A percentile compares a stretch with the other conserved stretches of the same genome.
Evolutionary conservation across 2,113 vertebrate genomes (phyloP).

Genomic region (Cairina moschata): DNA sequence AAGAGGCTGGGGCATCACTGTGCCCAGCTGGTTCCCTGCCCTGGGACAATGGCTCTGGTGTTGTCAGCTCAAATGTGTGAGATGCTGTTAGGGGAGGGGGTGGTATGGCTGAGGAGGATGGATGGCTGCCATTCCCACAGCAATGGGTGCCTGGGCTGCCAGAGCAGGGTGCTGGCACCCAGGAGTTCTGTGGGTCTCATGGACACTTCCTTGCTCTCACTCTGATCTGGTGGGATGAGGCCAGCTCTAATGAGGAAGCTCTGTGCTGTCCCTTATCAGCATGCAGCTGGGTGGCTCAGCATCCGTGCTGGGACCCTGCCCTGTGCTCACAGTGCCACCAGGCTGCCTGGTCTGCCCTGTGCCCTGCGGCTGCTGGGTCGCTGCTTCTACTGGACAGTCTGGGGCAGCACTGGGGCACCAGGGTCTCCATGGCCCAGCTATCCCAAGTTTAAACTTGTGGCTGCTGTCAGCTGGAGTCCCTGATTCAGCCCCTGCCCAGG

Average conservation of each 20-base stretch:
- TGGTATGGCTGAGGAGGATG: neutral
- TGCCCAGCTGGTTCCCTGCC: neutral
- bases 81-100: neutral
- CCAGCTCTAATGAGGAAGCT: neutral
- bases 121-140: neutral
- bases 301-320: neutral
- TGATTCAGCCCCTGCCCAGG: neutral
- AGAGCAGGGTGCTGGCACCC: neutral
- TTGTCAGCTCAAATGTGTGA: fast-evolving
- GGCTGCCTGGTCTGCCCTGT: neutral
- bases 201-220: neutral
- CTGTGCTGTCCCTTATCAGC: neutral
- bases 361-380: neutral
- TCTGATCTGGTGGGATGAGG: neutral
- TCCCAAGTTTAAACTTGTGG: neutral
- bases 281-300: neutral
- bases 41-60: neutral
- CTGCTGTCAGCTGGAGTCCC: neutral
- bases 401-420: neutral
- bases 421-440: fast-evolving
- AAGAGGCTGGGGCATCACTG: neutral
- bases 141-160: neutral
- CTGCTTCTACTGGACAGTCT: neutral
- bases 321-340: neutral
- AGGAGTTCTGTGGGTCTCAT: fast-evolving